Conservation (phyloP, 2,113 vertebrate genomes). For the Cardinalis cardinalis region DNA sequence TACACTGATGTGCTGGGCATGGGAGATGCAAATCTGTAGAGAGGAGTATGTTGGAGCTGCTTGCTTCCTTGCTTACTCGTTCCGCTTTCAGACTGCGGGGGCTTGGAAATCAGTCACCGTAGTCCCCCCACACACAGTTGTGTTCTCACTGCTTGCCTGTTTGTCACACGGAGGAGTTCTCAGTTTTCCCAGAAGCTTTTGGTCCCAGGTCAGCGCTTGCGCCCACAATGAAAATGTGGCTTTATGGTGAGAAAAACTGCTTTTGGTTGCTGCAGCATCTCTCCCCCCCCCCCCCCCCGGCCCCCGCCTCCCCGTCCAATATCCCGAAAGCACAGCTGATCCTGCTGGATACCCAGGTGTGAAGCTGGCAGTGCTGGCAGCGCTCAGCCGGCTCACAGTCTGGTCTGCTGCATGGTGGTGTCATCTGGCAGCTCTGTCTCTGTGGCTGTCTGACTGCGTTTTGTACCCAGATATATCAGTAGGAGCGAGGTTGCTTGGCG, state of each 20-base stretch:
- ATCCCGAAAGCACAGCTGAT: background rate
- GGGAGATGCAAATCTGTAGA: background rate
- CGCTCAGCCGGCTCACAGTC: background rate
- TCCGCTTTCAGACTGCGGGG: background rate
- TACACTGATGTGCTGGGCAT: background rate
- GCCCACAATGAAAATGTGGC: background rate
- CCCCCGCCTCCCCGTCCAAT: no score
- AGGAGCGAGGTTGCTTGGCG: background rate
- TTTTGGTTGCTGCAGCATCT: background rate
- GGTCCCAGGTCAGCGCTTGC: background rate
- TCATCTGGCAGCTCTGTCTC: background rate
- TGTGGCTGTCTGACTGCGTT: background rate
- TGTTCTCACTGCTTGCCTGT: background rate
- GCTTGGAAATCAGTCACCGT: background rate
- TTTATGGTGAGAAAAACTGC: background rate
- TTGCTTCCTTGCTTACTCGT: background rate
- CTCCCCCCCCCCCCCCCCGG: accelerated
- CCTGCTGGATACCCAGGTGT: background rate
- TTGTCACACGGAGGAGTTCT: background rate
- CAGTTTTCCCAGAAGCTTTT: background rate
- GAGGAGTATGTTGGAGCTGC: background rate
- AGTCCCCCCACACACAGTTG: accelerated
- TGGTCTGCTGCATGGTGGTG: background rate
- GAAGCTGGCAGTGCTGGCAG: background rate
- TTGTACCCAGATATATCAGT: background rate